phyloP scores from a whole-genome alignment of 2,888 invertebrate species.

The Capitulum mitella region DNA sequence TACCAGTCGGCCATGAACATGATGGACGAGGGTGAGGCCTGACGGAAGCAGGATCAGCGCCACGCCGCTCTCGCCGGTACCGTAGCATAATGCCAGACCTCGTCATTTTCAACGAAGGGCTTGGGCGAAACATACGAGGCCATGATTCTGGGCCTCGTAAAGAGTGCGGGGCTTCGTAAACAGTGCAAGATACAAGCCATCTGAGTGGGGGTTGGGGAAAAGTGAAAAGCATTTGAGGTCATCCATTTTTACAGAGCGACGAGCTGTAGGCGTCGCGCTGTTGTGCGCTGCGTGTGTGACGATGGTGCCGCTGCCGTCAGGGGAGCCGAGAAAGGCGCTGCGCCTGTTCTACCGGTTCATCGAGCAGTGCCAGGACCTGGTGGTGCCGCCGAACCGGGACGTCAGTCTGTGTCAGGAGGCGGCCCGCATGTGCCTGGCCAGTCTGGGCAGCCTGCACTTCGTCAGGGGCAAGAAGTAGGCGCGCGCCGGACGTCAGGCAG shows the following conservation, averaged over 20 bases:
- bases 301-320: no score
- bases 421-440: conserved; percentile 57
- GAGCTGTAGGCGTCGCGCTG: no score
- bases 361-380: conserved; percentile 36
- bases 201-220: not conserved
- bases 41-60: no score
- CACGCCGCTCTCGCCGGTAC: no score
- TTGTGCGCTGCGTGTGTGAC: no score
- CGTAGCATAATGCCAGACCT: no score
- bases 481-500: not conserved
- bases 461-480: not conserved
- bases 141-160: not conserved
- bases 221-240: no score
- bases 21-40: conserved; percentile 39
- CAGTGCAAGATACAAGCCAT: not conserved
- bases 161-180: no score
- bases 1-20: conserved; percentile 36
- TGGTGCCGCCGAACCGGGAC: conserved; percentile 55
- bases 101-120: no score
- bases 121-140: no score
- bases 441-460: conserved; percentile 36
- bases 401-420: conserved; percentile 64
- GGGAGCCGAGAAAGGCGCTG: conserved; percentile 11
- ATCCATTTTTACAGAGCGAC: no score
- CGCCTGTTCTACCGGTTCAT: conserved; percentile 48